Evolutionary conservation across 2,113 vertebrate genomes (phyloP).

Genomic region (Triplophysa rosa): DNA sequence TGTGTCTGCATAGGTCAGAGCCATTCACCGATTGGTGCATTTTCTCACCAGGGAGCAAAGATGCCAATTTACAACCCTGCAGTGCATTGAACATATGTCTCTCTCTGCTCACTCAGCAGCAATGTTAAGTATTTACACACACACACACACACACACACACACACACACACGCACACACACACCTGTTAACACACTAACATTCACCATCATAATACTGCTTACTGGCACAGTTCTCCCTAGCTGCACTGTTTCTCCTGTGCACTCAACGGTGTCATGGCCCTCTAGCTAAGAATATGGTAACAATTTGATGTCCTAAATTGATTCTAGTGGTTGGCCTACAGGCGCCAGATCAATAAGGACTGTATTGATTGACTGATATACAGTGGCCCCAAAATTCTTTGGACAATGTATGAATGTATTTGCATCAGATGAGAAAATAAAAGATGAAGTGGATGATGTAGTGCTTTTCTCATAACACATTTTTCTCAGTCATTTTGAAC

Average conservation of each 20-base stretch:
- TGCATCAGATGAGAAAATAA: neutral
- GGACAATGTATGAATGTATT: neutral
- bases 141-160: conserved; percentile 21
- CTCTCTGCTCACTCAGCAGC: conserved; percentile 68
- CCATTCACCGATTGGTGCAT: conserved; percentile 62
- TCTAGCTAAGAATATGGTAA: neutral
- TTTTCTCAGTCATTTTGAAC: too few relatives aligned
- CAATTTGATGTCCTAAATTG: neutral
- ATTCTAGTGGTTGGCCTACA: neutral
- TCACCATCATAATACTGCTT: conserved; percentile 28
- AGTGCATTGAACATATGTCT: conserved; percentile 53
- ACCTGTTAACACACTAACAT: conserved; percentile 19
- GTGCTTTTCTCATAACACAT: too few relatives aligned
- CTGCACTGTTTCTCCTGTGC: neutral
- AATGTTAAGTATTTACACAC: conserved; percentile 16
- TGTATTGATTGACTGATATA: neutral
- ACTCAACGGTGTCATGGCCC: neutral
- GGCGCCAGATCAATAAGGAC: neutral
- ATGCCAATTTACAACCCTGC: conserved; percentile 52
- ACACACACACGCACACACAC: conserved; percentile 28
- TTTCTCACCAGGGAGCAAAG: conserved; percentile 44
- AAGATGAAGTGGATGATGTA: neutral
- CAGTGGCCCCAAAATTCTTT: neutral
- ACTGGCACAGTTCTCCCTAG: conserved; percentile 1
- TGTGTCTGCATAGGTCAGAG: conserved; percentile 64